These are phyloP conservation scores for Uropsilus gracilis DNA, from an alignment of 2,113 vertebrate species.

Conservation along the genomic window DNA sequence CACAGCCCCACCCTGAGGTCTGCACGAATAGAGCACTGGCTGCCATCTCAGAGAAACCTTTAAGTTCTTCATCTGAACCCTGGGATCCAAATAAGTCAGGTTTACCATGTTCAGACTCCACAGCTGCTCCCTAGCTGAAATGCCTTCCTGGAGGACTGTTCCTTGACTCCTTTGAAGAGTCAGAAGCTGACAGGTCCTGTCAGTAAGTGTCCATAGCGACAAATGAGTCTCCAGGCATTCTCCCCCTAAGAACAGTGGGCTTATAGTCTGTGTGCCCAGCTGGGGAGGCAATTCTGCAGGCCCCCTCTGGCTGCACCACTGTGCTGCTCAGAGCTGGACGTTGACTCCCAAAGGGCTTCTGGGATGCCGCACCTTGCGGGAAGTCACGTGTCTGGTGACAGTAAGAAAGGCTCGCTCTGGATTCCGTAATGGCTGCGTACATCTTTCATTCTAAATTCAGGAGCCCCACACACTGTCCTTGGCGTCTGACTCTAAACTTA, in stretches of 20 bases:
- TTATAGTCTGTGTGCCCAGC: neutral
- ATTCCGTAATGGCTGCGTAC: neutral
- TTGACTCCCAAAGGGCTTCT: neutral
- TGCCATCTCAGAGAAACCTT: neutral
- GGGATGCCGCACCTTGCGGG: neutral
- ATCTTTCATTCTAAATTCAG: neutral
- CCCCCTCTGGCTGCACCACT: neutral
- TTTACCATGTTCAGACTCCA: neutral
- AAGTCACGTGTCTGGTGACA: neutral
- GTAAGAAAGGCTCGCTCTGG: neutral
- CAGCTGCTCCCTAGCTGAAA: conserved; percentile 55
- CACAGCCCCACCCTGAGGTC: neutral
- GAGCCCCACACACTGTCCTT: neutral
- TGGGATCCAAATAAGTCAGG: neutral
- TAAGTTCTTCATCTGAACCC: conserved; percentile 35
- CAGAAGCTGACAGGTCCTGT: conserved; percentile 61
- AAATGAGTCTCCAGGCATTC: conserved; percentile 42
- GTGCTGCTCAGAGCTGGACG: neutral
- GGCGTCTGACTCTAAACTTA: neutral
- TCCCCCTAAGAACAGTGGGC: conserved; percentile 34
- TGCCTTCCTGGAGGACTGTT: neutral
- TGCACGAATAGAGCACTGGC: neutral
- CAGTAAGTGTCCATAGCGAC: conserved; percentile 41
- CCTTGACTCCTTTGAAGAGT: conserved; percentile 63
- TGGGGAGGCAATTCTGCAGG: conserved; percentile 1